Base-by-base conservation (phyloP, 2,797 vertebrate species). In the Poecilia velifera region DNA sequence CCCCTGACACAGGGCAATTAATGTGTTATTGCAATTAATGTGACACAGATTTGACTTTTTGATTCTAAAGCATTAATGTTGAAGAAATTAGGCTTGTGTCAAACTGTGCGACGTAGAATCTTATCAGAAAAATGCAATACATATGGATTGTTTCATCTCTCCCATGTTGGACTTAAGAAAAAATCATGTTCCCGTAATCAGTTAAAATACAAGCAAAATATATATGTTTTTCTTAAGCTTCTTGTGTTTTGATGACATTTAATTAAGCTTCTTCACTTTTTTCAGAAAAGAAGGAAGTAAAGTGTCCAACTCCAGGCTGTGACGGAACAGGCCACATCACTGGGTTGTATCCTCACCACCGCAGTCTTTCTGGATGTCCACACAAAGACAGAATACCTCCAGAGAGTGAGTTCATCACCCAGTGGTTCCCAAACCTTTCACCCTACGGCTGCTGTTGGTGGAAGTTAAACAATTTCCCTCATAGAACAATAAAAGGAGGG, bases 331-430 rank as follows among this genome's bases (percentile, higher is more conserved):
- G 98, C 75, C 98, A 99, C 0, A 98, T 99, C 82, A 99, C 98
- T 0, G 98, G 98, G 55, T 94, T 99, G 76, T 99, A 99, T 88
- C 98, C 98, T 76, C 98, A 99, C 88, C 98, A 99, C 45, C 97
- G 98, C 84, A 99, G 98, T 90, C 96, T 99, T 72, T 99, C 98
- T 0, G 98, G 98, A 34, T 99, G 98, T 91, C 98, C 98, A 76
- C 98, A 99, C 96, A 99, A 99, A 92, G 98, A 99, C 94, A 95
- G 98, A 90, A 98, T 99, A 83, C 98, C 98, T 74, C 98, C 98
- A 1, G 98, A 99, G 95, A 98, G 98, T 99, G 92, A 98, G 98
- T 96, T 82, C 1, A 7, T 12, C 49, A 3, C 34, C 3, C 28
- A 59, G 20, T 25, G 36, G 36, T 3, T n/a, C 13, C 68, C 25